Evolutionary conservation across 2,888 invertebrate genomes (phyloP), one percentile per base, ranked within the genome.

Genomic region (Trachelus tabidus): DNA sequence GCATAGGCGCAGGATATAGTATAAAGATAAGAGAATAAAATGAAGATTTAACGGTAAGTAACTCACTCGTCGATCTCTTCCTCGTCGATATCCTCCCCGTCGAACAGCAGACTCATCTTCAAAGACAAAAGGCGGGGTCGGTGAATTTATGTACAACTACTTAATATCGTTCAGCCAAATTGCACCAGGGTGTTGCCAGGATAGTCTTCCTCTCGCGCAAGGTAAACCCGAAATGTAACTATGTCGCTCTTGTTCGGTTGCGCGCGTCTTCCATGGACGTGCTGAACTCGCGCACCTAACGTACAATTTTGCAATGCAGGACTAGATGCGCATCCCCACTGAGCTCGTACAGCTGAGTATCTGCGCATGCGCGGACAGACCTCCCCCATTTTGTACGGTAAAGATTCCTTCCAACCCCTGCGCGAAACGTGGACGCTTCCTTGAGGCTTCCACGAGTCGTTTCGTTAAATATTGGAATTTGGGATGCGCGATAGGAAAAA

Each of bases 41-140:
- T 56, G 23, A 56, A 56, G 23, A 23, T 56, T 56, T 0, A 56
- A 56, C 56, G 9, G 9, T 1, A 75, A 75, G 31, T 68, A 37
- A 69, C 90, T 90, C 80, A 90, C 90, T 89, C 89, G 84, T 90
- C 90, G 77, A 87, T 83, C 81, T 90, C 90, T 56, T 56, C 56
- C 90, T 89, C 89, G 84, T 90, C 90, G 77, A 87, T 83, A 23
- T 23, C 23, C 78, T 89, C 89, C 68, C 90, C 89, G 77, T 89
- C 90, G 75, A 88, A 83, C 40, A 86, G 73, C 75, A 85, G 83
- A 82, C 84, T 88, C 87, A 86, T 88, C 12, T 71, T 71, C 34
- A 31, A 33, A 12, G 71, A 15, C 3, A 3, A 31, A 71, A 71
- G 31, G 71, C 71, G 33, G 33, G 31, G 71, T 71, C 56, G 56